phyloP scores from a whole-genome alignment of 2,888 invertebrate species.

The Petrophora chlorosata region DNA sequence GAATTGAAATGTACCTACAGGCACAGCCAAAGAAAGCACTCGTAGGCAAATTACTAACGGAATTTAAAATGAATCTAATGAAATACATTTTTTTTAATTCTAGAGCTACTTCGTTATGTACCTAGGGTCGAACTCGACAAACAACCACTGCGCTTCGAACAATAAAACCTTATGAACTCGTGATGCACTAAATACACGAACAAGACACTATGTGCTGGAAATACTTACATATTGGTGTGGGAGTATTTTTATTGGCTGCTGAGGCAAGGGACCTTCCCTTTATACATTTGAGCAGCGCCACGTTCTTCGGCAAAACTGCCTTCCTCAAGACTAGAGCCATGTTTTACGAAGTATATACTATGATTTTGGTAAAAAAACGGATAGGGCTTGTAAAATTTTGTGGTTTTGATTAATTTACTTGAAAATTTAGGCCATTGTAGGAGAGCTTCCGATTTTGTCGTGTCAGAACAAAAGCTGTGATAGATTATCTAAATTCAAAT shows the following conservation, averaged over 20 bases:
- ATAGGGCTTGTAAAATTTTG: slow-evolving; percentile 49
- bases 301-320: slow-evolving; percentile 62
- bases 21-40: too few relatives aligned
- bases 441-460: slow-evolving; percentile 45
- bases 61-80: too few relatives aligned
- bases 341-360: slow-evolving; percentile 38
- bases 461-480: slow-evolving; percentile 52
- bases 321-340: slow-evolving; percentile 73
- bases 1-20: too few relatives aligned
- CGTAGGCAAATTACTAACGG: too few relatives aligned
- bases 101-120: too few relatives aligned
- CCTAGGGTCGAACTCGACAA: too few relatives aligned
- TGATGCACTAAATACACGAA: neutral
- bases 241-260: slow-evolving; percentile 52
- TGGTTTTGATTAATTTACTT: slow-evolving; percentile 51
- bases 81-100: too few relatives aligned
- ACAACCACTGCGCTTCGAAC: too few relatives aligned
- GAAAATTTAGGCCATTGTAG: slow-evolving; percentile 70
- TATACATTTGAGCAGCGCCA: slow-evolving; percentile 65
- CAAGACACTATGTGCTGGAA: neutral
- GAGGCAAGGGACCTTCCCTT: slow-evolving; percentile 59
- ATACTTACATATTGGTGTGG: slow-evolving; percentile 62
- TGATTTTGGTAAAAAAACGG: slow-evolving; percentile 15
- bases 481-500: slow-evolving; percentile 47
- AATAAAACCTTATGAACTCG: too few relatives aligned